phyloP scores from a whole-genome alignment of 2,797 vertebrate species.

The Phyllotis vaccarum region DNA sequence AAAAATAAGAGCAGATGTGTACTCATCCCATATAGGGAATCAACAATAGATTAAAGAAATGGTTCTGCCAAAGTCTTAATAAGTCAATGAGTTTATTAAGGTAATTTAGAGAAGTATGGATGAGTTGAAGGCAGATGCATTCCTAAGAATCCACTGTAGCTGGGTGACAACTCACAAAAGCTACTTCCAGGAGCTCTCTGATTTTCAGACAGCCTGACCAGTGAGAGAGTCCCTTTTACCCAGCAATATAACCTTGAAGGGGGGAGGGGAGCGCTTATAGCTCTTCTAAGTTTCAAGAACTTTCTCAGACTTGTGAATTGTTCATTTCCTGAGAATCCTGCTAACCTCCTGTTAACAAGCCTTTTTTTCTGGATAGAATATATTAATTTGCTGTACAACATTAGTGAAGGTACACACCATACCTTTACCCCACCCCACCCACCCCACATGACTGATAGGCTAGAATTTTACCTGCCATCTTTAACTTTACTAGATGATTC shows the following conservation, averaged over 20 bases:
- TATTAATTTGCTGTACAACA: not conserved
- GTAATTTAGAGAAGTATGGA: not conserved
- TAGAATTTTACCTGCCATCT: conserved; percentile 1
- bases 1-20: not conserved
- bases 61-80: not conserved
- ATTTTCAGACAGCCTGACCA: not conserved
- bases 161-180: not conserved
- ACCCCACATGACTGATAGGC: not conserved
- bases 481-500: not conserved
- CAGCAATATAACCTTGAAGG: not conserved
- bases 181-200: not conserved
- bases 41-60: not conserved
- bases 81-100: not conserved
- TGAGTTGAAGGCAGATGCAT: not conserved
- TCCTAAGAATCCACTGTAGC: not conserved
- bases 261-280: not conserved
- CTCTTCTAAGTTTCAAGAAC: not conserved
- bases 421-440: not conserved
- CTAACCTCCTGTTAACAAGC: not conserved
- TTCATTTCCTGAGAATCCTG: not conserved
- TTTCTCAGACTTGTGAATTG: not conserved
- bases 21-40: not conserved
- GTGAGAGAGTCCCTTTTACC: not conserved
- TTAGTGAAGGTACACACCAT: not conserved
- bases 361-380: not conserved